Conservation (phyloP, 2,888 invertebrate genomes). For the Dichetophora obliterata region DNA sequence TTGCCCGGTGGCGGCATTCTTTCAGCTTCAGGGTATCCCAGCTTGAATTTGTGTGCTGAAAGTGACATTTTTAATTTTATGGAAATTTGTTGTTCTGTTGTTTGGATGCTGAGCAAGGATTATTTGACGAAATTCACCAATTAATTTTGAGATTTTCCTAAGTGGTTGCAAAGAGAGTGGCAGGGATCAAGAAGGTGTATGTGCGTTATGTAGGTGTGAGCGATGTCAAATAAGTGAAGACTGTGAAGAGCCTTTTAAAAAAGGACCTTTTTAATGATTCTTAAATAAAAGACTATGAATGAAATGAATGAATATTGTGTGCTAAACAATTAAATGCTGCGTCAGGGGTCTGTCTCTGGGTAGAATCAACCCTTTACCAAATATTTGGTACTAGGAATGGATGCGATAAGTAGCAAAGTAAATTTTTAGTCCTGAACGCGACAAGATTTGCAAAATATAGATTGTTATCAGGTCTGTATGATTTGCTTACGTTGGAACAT, state of each 20-base stretch:
- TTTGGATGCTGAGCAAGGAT: background rate
- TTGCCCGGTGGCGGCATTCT: background rate
- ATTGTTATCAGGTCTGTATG: no score
- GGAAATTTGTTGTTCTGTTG: background rate
- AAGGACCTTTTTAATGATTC: background rate
- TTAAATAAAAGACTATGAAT: background rate
- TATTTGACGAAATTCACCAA: constrained; percentile 24
- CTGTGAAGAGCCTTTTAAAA: background rate
- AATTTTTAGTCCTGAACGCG: no score
- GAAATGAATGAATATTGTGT: no score
- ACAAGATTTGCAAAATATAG: no score
- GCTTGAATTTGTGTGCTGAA: constrained; percentile 4
- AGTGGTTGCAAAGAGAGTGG: background rate
- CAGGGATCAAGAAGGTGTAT: background rate
- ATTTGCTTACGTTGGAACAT: no score
- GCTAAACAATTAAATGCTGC: no score
- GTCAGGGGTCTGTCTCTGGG: no score
- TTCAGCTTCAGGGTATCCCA: background rate
- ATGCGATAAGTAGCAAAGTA: no score
- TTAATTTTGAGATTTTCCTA: constrained; percentile 24
- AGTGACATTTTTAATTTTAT: constrained; percentile 31
- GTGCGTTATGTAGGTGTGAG: background rate
- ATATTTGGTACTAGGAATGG: no score
- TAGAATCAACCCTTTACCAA: no score
- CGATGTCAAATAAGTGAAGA: background rate